Base-by-base conservation (phyloP, 37 sponge, comb jelly and placozoan genomes). In the Ianthella basta region DNA sequence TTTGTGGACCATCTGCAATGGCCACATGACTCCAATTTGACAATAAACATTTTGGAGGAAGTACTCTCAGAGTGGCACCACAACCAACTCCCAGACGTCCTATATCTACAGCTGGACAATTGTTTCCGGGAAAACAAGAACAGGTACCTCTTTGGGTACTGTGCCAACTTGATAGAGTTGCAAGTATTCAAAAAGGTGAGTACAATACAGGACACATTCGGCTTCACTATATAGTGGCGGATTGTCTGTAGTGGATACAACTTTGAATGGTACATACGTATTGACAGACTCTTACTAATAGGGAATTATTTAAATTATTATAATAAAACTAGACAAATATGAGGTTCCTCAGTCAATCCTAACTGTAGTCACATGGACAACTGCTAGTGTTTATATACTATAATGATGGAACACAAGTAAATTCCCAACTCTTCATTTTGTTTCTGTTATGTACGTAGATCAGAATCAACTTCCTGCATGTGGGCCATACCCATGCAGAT, bases 21-120 rank as follows among this genome's bases (percentile, higher is more conserved):
- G 81, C 85, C 89, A 15, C 89, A 89, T 80, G 89, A 89, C 67
- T 50, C 80, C 15, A 89, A 89, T 39, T 60, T 89, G 23, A 89
- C 89, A 32, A 87, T 87, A 36, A 86, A 80, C 59, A 59, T 86
- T n/a, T 64, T 64, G 75, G 61, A 72, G 38, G 24, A 32, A 2
- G 4, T 84, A 13, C 20, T 23, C 4, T 4, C 24, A 55, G n/a
- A 55, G 6, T 21, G 39, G 4, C 3, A 30, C 30, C 4, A 32
- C 25, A 39, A 60, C 32, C 38, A 3, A 33, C 79, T 85, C 30
- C 80, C 86, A 32, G 35, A 60, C 4, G 50, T 25, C 20, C 33
- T 85, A 5, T 64, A 35, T 25, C 25, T 85, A 4, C 86, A 85
- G 32, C 15, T 85, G 53, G 86, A 85, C 79, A 85, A 85, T 30